Evolutionary conservation across 1,140 invertebrate species (phyloP), one percentile per base, ranked within the genome.

Genomic region (Tetramorium simillimum): DNA sequence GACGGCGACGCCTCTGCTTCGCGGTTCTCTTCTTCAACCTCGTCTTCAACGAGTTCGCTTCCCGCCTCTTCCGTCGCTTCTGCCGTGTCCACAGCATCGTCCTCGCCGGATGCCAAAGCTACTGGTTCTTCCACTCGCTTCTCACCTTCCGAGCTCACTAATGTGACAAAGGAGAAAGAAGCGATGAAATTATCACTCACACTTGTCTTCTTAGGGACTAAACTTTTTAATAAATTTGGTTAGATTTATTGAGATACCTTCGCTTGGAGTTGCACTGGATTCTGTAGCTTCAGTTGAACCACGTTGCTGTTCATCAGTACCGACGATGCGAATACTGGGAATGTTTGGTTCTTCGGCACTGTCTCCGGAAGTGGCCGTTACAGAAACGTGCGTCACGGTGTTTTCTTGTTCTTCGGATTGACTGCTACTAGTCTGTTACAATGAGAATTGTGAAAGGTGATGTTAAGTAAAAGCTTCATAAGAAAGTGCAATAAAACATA

Each of bases 61-160:
- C 70, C 88, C 7, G 86, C 37, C 62, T 94, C 93, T 82, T 94
- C 93, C 0, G 88, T 80, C 16, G 85, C 92, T 82, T 94, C 94
- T 5, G 91, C 94, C 3, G 92, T 84, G n/a, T 95, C 94, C 0
- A 94, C 91, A 0, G 88, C 82, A 46, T 94, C 94, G 18, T 95
- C 95, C 14, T 95, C 94, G 0, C 69, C 92, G 0, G 94, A 93
- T 2, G 85, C 90, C 10, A 92, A 90, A 14, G 92, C 89, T 0
- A 90, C 96, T 43, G 94, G 93, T 82, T 96, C 96, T 85, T 96
- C 96, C 3, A 92, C 85, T 37, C 95, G 93, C 86, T 97, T 97
- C 89, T 97, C 96, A 62, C 96, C 96, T 88, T 97, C 96, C 0
- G 96, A 96, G 62, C 95, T 96, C 5, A 96, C 96, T 58, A 95